A percentile compares a stretch with the other conserved stretches of the same genome.
phyloP scores from a whole-genome alignment of 2,113 vertebrate species.

The Crotophaga sulcirostris region DNA sequence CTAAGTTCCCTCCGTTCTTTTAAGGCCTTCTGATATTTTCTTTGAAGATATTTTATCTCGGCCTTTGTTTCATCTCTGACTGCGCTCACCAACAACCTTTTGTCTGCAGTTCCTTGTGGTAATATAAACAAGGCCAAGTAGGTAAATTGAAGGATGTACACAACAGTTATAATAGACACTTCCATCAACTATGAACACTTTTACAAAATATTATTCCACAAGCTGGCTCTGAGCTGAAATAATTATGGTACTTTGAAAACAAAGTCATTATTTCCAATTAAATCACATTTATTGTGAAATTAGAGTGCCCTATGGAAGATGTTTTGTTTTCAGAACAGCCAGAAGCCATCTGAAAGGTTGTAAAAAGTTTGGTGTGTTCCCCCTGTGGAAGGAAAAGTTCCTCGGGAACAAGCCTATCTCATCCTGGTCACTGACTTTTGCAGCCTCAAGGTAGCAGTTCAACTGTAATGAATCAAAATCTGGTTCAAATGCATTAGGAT shows the following conservation, averaged over 20 bases:
- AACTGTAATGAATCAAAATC: not conserved
- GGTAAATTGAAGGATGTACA: slow-evolving; percentile 9
- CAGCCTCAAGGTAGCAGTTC: not conserved
- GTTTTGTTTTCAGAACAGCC: not conserved
- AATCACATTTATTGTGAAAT: slow-evolving; percentile 28
- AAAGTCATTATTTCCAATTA: slow-evolving; percentile 41
- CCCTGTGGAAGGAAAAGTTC: not conserved
- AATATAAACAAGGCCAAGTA: slow-evolving; percentile 18
- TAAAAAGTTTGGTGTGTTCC: not conserved
- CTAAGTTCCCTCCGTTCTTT: slow-evolving; percentile 3
- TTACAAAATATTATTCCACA: not conserved
- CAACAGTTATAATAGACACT: not conserved
- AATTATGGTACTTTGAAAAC: not conserved
- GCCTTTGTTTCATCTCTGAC: not conserved
- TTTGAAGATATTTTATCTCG: slow-evolving; percentile 46
- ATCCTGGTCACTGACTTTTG: not conserved
- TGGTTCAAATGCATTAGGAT: not conserved
- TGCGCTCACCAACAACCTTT: not conserved
- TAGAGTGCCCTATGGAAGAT: slow-evolving; percentile 12
- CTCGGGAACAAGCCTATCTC: not conserved
- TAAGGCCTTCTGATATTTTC: slow-evolving; percentile 18
- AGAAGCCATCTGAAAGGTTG: not conserved
- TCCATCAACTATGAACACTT: not conserved
- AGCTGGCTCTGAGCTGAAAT: not conserved
- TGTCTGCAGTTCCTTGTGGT: not conserved